These are phyloP conservation scores for Narcine bancroftii DNA, from an alignment of 2,113 vertebrate genomes.

Conservation along the genomic window DNA sequence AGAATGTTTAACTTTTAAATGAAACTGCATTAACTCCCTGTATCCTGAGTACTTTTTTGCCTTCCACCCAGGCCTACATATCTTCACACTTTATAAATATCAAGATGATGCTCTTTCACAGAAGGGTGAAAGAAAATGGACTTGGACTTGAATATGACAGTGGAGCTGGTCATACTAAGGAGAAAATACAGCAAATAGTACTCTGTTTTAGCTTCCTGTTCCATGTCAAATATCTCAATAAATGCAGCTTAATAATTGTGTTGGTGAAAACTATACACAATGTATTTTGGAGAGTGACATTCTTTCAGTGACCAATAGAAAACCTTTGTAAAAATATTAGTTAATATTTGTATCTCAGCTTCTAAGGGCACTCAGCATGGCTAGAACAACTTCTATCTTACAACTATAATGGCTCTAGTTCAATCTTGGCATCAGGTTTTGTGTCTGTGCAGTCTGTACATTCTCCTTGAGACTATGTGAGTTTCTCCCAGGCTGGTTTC, in stretches of 20 bases:
- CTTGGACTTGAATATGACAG: background rate
- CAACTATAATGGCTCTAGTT: no score
- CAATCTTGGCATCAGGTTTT: no score
- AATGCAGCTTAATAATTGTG: background rate
- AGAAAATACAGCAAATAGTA: background rate
- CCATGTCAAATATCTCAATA: conserved; percentile 4
- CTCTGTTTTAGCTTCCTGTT: background rate
- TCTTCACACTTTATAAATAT: background rate
- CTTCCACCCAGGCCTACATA: background rate
- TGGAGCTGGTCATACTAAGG: background rate
- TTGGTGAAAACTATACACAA: background rate
- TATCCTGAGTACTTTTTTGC: background rate
- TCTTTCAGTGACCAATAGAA: conserved; percentile 4
- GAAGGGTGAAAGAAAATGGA: background rate
- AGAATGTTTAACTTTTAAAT: background rate
- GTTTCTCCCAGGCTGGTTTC: no score
- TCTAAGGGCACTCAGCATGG: background rate
- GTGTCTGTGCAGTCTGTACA: no score
- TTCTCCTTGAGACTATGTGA: no score
- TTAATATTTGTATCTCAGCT: background rate
- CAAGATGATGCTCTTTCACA: background rate
- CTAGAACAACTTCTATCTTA: no score
- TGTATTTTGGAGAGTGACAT: background rate
- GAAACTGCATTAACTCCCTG: background rate
- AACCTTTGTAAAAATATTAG: background rate